Conservation (phyloP, 1,140 invertebrate species). For the Cataglyphis hispanica region DNA sequence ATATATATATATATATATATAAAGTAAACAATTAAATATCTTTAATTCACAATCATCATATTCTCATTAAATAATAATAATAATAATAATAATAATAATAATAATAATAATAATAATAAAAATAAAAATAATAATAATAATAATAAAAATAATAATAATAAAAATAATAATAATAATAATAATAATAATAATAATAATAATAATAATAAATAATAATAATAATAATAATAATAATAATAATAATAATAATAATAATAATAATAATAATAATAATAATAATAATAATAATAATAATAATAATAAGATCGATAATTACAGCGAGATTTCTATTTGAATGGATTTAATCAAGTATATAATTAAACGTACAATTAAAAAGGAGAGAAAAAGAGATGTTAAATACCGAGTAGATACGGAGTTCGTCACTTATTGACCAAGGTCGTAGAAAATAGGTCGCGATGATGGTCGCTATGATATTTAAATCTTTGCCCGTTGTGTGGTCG, state of each 20-base stretch:
- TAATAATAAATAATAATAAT: too few relatives aligned
- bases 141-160: too few relatives aligned
- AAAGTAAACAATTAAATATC: neutral
- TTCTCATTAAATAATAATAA: neutral
- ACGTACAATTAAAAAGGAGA: neutral
- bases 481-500: neutral
- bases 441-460: slow-evolving; percentile 38
- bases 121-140: too few relatives aligned
- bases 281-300: too few relatives aligned
- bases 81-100: too few relatives aligned
- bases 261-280: too few relatives aligned
- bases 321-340: neutral
- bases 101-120: too few relatives aligned
- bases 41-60: neutral
- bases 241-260: too few relatives aligned
- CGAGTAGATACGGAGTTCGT: slow-evolving; percentile 1
- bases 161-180: too few relatives aligned
- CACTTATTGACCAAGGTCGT: slow-evolving; percentile 12
- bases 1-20: too few relatives aligned
- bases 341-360: neutral
- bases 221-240: too few relatives aligned
- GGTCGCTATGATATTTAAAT: slow-evolving; percentile 50
- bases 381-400: neutral
- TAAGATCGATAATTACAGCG: neutral
- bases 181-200: too few relatives aligned